Evolutionary conservation across 2,888 invertebrate species (phyloP).

Genomic region (Eilema sororculum): DNA sequence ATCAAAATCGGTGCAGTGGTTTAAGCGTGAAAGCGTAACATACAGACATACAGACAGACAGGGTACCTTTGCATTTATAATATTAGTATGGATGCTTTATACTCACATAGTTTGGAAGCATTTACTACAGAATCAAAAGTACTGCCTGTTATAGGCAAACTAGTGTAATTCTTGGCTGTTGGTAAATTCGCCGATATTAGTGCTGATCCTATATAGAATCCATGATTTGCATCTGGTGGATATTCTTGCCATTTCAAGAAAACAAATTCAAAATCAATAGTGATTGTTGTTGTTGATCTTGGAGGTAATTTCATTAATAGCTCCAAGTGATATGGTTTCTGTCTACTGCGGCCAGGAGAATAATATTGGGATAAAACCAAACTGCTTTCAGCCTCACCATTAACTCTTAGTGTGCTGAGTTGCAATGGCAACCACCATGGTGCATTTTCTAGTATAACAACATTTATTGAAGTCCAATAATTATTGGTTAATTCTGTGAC

Average conservation of each 20-base stretch:
- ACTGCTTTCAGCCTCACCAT: conserved; percentile 88
- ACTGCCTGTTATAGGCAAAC: conserved; percentile 90
- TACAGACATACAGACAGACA: no score
- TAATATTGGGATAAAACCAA: conserved; percentile 84
- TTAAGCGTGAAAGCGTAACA: no score
- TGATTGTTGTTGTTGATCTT: conserved; percentile 92
- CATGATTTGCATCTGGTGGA: conserved; percentile 99
- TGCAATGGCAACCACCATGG: conserved; percentile 97
- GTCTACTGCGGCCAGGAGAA: conserved; percentile 93
- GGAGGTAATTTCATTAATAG: conserved; percentile 93
- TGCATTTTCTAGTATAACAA: conserved; percentile 95
- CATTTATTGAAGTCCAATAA: conserved; percentile 91
- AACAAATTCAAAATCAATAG: conserved; percentile 97
- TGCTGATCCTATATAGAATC: conserved; percentile 97
- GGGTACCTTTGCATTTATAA: no score
- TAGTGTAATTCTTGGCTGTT: conserved; percentile 92
- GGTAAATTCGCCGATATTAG: conserved; percentile 93
- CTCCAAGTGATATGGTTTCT: conserved; percentile 95
- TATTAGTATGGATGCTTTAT: no score
- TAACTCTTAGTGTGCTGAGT: conserved; percentile 93
- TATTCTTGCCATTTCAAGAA: conserved; percentile 99
- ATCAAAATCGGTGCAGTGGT: no score
- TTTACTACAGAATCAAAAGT: conserved; percentile 89
- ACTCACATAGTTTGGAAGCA: conserved; percentile 87
- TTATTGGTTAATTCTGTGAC: conserved; percentile 94